phyloP scores from a whole-genome alignment of 2,113 vertebrate species.

The western clawed frog (Xenopus tropicalis) region DNA sequence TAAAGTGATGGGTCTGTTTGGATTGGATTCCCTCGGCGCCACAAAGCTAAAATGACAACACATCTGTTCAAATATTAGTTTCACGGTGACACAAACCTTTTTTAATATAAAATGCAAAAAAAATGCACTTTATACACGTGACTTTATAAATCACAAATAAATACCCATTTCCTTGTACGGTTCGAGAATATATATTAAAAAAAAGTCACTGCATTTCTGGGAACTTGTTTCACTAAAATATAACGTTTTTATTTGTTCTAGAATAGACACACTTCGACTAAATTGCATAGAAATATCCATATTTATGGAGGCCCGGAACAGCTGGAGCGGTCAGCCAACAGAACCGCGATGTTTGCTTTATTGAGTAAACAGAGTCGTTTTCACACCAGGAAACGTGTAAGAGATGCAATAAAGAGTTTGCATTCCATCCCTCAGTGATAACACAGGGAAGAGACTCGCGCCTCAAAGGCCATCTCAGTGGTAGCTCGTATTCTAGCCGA shows the following conservation, averaged over 20 bases:
- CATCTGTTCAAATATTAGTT: no score
- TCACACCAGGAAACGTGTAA: slow-evolving; percentile 17
- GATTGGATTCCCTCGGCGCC: no score
- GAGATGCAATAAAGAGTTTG: slow-evolving; percentile 19
- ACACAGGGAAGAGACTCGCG: neutral
- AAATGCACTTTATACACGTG: no score
- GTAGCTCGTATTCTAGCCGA: neutral
- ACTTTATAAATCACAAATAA: no score
- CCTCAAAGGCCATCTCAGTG: slow-evolving; percentile 7
- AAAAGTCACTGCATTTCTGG: no score
- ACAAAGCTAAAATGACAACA: no score
- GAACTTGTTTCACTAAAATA: slow-evolving; percentile 1
- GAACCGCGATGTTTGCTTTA: slow-evolving; percentile 16
- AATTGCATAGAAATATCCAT: slow-evolving; percentile 13
- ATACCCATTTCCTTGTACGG: no score
- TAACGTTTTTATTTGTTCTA: slow-evolving; percentile 3
- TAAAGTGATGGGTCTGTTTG: no score
- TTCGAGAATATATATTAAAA: no score
- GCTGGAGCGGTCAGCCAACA: neutral
- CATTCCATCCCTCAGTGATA: slow-evolving; percentile 13
- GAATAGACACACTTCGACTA: neutral
- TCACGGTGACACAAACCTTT: no score
- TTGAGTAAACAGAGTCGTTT: slow-evolving; percentile 36
- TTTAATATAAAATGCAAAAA: no score
- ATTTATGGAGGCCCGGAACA: slow-evolving; percentile 25